Base-by-base conservation (phyloP, 1,140 invertebrate species). In the Varroa destructor region DNA sequence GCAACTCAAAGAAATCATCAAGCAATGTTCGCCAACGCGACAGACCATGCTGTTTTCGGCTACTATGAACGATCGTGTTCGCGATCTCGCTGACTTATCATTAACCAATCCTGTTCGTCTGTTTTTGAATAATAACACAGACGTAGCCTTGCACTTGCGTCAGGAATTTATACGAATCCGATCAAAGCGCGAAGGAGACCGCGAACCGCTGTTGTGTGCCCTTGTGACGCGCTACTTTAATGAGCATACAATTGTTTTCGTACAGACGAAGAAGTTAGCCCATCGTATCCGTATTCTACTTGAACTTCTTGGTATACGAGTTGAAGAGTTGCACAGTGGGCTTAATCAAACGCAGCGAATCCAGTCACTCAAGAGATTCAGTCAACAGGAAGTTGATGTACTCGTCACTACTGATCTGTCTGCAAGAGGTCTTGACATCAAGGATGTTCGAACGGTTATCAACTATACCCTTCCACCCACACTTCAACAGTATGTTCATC, bases 31-130 rank as follows among this genome's bases (percentile, higher is more conserved):
- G 1, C 84, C 86, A 56, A 93, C 87, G n/a, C 83, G 93, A n/a
- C 94, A 98, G 80, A 97, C 93, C 0, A 89, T 99, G 84, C 80
- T 99, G 36, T 98, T 98, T 81, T 98, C 95, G 1, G 96, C 96
- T 12, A 99, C 96, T 1, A 97, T 99, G 93, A 97, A 92, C 2
- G 93, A 97, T 67, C 67, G 82, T 80, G 93, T 98, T 0, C 88
- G 92, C 80, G 91, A 96, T 81, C 82, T 99, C 57, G 92, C 91
- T 0, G 84, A 90, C 1, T 87, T 98, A 0, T 96, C 93, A 0
- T 81, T 98, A 3, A 86, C 88, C 58, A 88, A 91, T 74, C 95
- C 96, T 0, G 87, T 97, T 6, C 93, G 90, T 80, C 84, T 98
- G 71, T 82, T 83, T 76, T 88, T 98, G 0, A 92, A 98, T 78